Base-by-base conservation (phyloP, 2,797 vertebrate genomes). In the Anolis apletophallus region DNA sequence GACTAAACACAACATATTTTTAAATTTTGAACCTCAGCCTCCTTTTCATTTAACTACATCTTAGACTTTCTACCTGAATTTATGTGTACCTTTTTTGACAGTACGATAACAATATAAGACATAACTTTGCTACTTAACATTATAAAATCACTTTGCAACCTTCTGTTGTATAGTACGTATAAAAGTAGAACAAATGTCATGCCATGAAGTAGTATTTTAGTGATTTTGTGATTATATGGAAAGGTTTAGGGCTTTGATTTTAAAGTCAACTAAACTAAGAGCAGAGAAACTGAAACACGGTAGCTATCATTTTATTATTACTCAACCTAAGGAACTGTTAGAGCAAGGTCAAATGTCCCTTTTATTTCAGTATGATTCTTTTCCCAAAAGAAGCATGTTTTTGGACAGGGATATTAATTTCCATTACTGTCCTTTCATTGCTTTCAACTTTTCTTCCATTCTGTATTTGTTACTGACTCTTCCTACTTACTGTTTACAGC, bases 181-280 rank as follows among this genome's bases (percentile, higher is more conserved):
- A 85, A 86, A 69, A 93, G 85, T 55, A 91, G 93, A 93, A 77
- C 57, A 94, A 87, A 86, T 87, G 80, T 87, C 83, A 93, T 93
- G 61, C 84, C 5, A 36, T 72, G 69, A 36, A 90, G 85, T 69
- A 26, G 81, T 57, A 57, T 80, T 90, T 57, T 79, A 81, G 69
- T 19, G 46, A 68, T 50, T 86, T 54, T 36, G 0, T 88, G 82
- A 46, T 85, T 90, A 67, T 89, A 71, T 86, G 92, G 91, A 87
- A 68, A 46, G 87, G 2, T 88, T 89, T 92, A 11, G 55, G 46
- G 9, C 14, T n/a, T 75, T 75, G 69, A 21, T n/a, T 52, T 54
- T n/a, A 19, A 17, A 76, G 17, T 86, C 85, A 64, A 93, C 91
- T 91, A 92, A 88, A 85, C 46, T 85, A 72, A 90, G 88, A 88